Evolutionary conservation across 2,797 vertebrate genomes (phyloP), one percentile per base, ranked within the genome.

Genomic region (Sebastes hopkinsi): DNA sequence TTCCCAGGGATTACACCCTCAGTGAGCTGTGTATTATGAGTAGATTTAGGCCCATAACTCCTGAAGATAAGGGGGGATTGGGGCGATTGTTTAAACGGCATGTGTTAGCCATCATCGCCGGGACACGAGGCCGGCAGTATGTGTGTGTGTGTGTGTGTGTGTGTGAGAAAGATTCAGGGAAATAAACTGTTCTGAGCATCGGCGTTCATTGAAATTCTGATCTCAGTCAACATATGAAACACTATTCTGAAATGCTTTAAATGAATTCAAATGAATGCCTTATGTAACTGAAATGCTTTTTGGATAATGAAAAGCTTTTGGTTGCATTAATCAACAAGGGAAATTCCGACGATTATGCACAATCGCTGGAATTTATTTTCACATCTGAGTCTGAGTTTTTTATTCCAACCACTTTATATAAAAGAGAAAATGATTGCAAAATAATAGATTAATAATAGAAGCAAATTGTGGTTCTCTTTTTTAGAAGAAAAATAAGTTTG

Each of bases 31-130:
- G 92, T 92, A 94, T 95, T 95, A 95, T 90, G 91, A 91, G 90
- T 86, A 91, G 93, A 93, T 95, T 95, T 94, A 92, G 91, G 64
- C 74, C 89, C 89, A 91, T 94, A 94, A 93, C 92, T 93, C 91
- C 92, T 88, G 86, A 93, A 90, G 92, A 94, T 94, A 90, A 92
- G 84, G 86, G 81, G 65, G 92, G 92, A 92, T 92, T 92, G 88
- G 83, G 82, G 74, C 77, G 86, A 93, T 94, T 94, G 92, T 95
- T 95, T 92, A 87, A 93, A 92, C 79, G 83, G 89, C 93, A 92
- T 93, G 92, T 88, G 90, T 87, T 90, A 77, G 84, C 84, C 87
- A 79, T 92, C 83, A 88, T 73, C 55, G 27, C 56, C 3, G 67
- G 67, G 83, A 81, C 84, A 84, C 61, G 3, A 55, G 72, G 60